Percentiles rank a stretch among this genome's conserved stretches.
phyloP scores from a whole-genome alignment of 2,888 invertebrate species.

The Masnerella sp. region DNA sequence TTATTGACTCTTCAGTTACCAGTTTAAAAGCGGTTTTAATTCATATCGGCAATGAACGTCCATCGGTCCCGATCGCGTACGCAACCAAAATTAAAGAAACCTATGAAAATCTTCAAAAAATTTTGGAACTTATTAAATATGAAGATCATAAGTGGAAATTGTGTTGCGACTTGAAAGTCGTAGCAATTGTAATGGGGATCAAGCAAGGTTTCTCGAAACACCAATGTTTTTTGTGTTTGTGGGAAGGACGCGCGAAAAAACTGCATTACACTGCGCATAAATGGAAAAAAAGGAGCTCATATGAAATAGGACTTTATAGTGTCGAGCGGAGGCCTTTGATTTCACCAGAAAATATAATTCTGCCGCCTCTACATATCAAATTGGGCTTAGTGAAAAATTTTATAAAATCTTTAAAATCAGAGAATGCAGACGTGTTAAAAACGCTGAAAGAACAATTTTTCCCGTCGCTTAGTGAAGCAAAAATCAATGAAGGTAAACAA shows the following conservation, averaged over 20 bases:
- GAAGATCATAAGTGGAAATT: conserved; percentile 61
- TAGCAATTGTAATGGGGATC: conserved; percentile 63
- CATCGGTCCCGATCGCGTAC: conserved; percentile 64
- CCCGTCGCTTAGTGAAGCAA: too few species aligned
- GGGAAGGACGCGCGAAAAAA: conserved; percentile 60
- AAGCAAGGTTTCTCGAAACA: conserved; percentile 63
- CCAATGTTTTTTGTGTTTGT: conserved; percentile 64
- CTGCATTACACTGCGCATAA: conserved; percentile 52
- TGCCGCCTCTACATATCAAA: conserved; percentile 49
- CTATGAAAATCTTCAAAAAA: conserved; percentile 45
- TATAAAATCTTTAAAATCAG: too few species aligned
- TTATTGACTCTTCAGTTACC: neutral
- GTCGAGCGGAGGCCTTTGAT: conserved; percentile 33
- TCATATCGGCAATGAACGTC: conserved; percentile 67
- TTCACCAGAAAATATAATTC: conserved; percentile 15
- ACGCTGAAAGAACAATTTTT: too few species aligned
- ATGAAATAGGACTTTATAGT: conserved; percentile 57
- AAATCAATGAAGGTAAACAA: too few species aligned
- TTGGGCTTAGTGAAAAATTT: conserved; percentile 40
- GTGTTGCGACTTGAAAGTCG: conserved; percentile 69
- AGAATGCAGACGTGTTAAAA: too few species aligned
- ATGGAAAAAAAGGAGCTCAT: conserved; percentile 59
- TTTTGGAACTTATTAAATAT: conserved; percentile 40
- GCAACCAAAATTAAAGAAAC: conserved; percentile 60
- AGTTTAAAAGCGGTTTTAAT: conserved; percentile 63